phyloP scores from a whole-genome alignment of 2,797 vertebrate genomes.

The Muraenolepis orangiensis region DNA sequence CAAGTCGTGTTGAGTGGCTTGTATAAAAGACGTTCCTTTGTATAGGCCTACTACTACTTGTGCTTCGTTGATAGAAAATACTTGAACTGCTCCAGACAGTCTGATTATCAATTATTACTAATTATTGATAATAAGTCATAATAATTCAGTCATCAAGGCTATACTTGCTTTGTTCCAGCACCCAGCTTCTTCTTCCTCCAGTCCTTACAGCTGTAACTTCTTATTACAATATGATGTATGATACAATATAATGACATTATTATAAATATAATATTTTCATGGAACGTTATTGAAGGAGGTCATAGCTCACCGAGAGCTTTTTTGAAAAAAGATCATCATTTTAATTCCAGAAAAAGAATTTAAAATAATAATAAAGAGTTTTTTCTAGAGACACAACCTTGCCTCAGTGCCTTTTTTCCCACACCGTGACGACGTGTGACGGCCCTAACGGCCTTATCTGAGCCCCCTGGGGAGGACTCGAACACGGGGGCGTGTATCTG shows the following conservation, averaged over 20 bases:
- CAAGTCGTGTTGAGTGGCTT: neutral
- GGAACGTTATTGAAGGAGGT: too few relatives aligned
- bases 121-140: neutral
- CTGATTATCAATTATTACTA: neutral
- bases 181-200: neutral
- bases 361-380: neutral
- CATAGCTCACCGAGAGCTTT: too few relatives aligned
- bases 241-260: neutral
- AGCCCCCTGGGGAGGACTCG: too few relatives aligned
- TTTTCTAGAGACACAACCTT: neutral
- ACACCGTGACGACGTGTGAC: neutral
- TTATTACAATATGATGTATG: neutral
- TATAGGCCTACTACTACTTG: neutral
- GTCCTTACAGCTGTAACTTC: neutral
- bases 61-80: neutral
- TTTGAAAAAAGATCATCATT: too few relatives aligned
- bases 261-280: neutral
- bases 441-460: neutral
- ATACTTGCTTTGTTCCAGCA: neutral
- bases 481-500: too few relatives aligned
- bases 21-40: neutral
- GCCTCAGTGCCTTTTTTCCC: neutral
- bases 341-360: too few relatives aligned
- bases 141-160: neutral
- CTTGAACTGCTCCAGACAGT: neutral